phyloP scores from a whole-genome alignment of 2,113 vertebrate genomes.

The Erpornis zantholeuca region DNA sequence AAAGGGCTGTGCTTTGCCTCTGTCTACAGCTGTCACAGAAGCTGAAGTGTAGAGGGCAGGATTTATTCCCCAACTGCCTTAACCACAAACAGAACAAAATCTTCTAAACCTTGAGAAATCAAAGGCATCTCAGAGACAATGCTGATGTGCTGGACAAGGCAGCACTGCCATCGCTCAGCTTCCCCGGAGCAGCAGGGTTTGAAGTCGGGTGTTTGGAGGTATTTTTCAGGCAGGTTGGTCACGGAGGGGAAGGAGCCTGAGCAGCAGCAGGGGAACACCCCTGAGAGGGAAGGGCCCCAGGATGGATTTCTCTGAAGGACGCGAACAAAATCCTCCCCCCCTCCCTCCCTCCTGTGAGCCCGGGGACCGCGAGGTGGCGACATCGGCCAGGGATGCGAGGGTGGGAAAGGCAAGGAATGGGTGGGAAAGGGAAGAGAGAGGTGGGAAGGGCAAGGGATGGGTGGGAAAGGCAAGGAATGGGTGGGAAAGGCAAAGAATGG shows the following conservation, averaged over 20 bases:
- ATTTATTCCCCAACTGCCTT: not conserved
- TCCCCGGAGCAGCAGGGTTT: no score
- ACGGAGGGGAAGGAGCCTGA: not conserved
- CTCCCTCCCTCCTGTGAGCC: not conserved
- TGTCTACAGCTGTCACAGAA: not conserved
- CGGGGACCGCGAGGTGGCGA: not conserved
- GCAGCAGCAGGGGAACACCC: not conserved
- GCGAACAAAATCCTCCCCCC: not conserved
- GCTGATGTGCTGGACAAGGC: not conserved
- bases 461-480: not conserved
- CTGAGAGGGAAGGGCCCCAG: no score
- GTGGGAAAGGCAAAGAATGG: not conserved
- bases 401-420: not conserved
- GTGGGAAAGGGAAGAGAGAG: not conserved
- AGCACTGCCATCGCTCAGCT: not conserved
- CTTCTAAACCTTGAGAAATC: not conserved
- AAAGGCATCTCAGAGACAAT: not conserved
- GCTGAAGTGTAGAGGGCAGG: not conserved
- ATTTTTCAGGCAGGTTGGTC: not conserved
- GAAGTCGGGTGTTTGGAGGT: rapidly evolving
- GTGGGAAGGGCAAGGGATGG: no score
- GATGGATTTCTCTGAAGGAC: not conserved
- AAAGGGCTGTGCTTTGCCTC: not conserved
- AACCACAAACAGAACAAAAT: not conserved
- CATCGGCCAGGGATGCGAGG: not conserved